Evolutionary conservation across 2,888 invertebrate species (phyloP).

Genomic region (Caenorhabditis drosophilae): DNA sequence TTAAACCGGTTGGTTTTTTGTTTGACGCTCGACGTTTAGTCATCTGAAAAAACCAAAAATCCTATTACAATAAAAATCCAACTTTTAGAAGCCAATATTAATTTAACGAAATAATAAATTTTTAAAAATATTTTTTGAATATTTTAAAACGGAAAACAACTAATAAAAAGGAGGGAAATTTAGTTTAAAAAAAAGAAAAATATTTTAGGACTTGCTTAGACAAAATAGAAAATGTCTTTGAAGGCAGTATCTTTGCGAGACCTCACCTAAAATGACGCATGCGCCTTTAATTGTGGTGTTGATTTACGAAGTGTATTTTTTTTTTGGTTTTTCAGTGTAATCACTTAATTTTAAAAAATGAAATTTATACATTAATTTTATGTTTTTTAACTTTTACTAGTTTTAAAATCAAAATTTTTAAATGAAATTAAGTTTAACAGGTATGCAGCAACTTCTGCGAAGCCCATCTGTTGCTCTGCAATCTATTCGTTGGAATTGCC

Average conservation of each 20-base stretch:
- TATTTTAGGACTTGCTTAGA: constrained; percentile 31
- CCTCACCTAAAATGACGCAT: constrained; percentile 2
- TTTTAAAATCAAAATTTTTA: not conserved
- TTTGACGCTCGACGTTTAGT: constrained; percentile 63
- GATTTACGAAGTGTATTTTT: constrained; percentile 3
- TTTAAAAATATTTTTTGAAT: no score
- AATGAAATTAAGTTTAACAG: no score
- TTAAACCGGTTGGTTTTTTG: constrained; percentile 60
- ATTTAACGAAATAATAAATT: no score
- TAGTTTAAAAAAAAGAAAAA: constrained; percentile 31
- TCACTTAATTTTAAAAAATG: not conserved
- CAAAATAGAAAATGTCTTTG: constrained; percentile 8
- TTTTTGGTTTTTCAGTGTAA: constrained; percentile 4
- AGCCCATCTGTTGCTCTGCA: constrained; percentile 17
- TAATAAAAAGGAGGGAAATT: no score
- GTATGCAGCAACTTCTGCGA: constrained; percentile 24
- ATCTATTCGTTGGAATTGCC: constrained; percentile 62
- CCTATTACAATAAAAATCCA: constrained; percentile 1
- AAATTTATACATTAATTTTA: not conserved
- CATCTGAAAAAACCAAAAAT: constrained; percentile 43
- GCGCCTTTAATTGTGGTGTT: constrained; percentile 33
- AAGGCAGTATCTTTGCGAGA: constrained; percentile 24
- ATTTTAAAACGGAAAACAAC: no score
- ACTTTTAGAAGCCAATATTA: no score
- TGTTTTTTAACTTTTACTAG: not conserved